Evolutionary conservation across 2,113 vertebrate genomes (phyloP), one percentile per base, ranked within the genome.

Genomic region (Pseudopodoces humilis): DNA sequence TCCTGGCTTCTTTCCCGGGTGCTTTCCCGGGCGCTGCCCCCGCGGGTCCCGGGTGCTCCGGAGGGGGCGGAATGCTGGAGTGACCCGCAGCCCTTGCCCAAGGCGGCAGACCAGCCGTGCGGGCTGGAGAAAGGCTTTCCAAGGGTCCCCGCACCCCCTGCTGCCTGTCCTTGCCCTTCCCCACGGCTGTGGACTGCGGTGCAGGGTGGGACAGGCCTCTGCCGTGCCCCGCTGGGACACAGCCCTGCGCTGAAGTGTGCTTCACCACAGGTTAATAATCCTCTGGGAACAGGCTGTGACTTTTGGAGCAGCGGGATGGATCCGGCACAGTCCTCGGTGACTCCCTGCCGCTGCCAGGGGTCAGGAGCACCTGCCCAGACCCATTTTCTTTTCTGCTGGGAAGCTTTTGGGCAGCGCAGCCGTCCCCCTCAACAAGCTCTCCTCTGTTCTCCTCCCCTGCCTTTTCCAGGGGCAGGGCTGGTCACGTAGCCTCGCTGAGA

Each of bases 51-150:
- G 33, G 35, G 5, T 27, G 55, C 68, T 47, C 37, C 50, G 18
- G 23, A 3, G 53, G 14, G 12, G 9, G 10, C 6, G 24, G 60
- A 39, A 8, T 37, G 22, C 1, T 10, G 53, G 4, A 1, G 39
- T 6, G 47, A 19, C 6, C 55, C 50, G 0, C 9, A 19, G 65
- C 13, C 31, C 5, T 20, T 25, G 68, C 33, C 70, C 27, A 8
- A 0, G 3, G 39, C 10, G 15, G 35, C 44, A 28, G 21, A 21
- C 4, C 24, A 19, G 49, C 62, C 2, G 44, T 25, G 78, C 2
- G 14, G 62, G 49, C 81, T 27, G 67, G 13, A 11, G 67, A 27
- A 41, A 4, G 47, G 52, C 2, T 3, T 43, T 17, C 53, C 39
- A 39, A 39, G 39, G 39, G 39, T 15, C 3, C 8, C 37, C 35